Percentiles rank a stretch among this genome's conserved stretches.
These are phyloP conservation scores for Synanthedon myopaeformis DNA, from an alignment of 2,888 invertebrate species.

Conservation along the genomic window DNA sequence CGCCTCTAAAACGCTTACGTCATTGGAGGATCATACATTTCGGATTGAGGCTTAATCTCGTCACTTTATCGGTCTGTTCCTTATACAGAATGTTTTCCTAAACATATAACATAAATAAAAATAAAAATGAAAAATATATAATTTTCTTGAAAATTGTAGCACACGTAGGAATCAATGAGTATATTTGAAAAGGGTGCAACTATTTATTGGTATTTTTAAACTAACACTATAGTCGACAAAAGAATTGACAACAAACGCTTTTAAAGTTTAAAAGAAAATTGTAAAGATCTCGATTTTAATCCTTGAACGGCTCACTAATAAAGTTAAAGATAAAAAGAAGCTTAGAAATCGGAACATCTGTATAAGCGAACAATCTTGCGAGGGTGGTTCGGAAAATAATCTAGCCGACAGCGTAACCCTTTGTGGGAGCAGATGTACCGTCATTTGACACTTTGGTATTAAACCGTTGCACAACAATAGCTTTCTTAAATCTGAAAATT, in stretches of 20 bases:
- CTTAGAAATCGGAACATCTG: constrained; percentile 49
- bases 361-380: constrained; percentile 65
- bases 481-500: constrained; percentile 67
- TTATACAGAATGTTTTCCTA: constrained; percentile 35
- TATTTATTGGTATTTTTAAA: no score
- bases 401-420: constrained; percentile 62
- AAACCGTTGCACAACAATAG: constrained; percentile 70
- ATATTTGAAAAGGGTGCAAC: no score
- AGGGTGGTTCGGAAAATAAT: constrained; percentile 69
- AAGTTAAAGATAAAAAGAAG: constrained; percentile 27
- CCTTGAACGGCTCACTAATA: constrained; percentile 15
- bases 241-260: background rate
- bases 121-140: background rate
- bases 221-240: no score
- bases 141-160: background rate
- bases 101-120: constrained; percentile 10
- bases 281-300: constrained; percentile 19
- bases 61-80: constrained; percentile 22
- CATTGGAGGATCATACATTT: constrained; percentile 57
- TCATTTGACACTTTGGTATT: constrained; percentile 72
- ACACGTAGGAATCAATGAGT: no score
- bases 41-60: constrained; percentile 44
- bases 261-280: background rate
- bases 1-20: constrained; percentile 42
- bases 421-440: constrained; percentile 68